Evolutionary conservation across 2,113 vertebrate genomes (phyloP), one percentile per base, ranked within the genome.

Genomic region (Acrocephalus arundinaceus): DNA sequence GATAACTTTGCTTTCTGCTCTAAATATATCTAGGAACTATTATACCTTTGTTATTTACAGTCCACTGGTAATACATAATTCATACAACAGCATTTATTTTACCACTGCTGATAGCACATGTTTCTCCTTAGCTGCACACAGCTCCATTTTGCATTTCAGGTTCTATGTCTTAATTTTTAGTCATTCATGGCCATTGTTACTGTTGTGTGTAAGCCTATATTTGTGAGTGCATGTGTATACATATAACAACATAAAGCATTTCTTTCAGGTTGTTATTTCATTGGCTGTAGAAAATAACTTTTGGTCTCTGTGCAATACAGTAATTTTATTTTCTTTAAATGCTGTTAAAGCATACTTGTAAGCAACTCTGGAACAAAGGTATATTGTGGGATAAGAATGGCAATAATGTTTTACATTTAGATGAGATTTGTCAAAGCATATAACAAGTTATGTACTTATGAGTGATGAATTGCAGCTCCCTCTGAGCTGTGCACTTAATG

Each of bases 41-140:
- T 73, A 39, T 45, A 63, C 35, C 55, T 82, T 95, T 55, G 30
- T 85, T 94, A 91, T 95, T 94, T 96, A 70, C 67, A 92, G 43
- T 84, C 58, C 87, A 30, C 33, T 43, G 46, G 8, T 67, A 88
- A 70, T 28, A 79, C 54, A 90, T 89, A 22, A 88, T 96, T 76
- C 35, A 70, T 86, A 31, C 35, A 94, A 80, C 80, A 87, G 8
- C 81, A 49, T 63, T 92, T 37, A 8, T 92, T 71, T 87, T 33
- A 9, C 82, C 76, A 65, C 3, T 68, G 33, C 9, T 72, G 7
- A 13, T 49, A 67, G 11, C 46, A 52, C 33, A 31, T 89, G 22
- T 30, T 48, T 59, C 67, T 77, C 9, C 31, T 39, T 63, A 62
- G 33, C 33, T 79, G 8, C 39, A 84, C 25, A 54, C 10, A 57